Conservation (phyloP, 2,888 invertebrate species). For the Cantharis rustica region DNA sequence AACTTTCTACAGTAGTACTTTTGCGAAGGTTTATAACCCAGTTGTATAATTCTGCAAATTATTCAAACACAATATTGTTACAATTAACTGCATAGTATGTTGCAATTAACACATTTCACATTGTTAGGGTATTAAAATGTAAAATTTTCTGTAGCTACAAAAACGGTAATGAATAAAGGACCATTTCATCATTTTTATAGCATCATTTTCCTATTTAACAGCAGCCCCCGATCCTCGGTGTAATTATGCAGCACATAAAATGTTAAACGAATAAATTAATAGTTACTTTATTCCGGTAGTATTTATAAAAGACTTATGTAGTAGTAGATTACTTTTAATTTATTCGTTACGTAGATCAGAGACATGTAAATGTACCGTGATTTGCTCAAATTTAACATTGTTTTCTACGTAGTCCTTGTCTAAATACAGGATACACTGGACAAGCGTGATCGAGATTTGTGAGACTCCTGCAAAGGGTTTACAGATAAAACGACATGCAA, state of each 20-base stretch:
- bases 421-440: constrained; percentile 46
- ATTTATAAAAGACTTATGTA: constrained; percentile 43
- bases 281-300: constrained; percentile 45
- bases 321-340: constrained; percentile 46
- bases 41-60: neutral
- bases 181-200: constrained; percentile 43
- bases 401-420: constrained; percentile 47
- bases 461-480: constrained; percentile 27
- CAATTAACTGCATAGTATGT: constrained; percentile 9
- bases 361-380: constrained; percentile 44
- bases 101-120: constrained; percentile 20
- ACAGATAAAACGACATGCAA: constrained; percentile 21
- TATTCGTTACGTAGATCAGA: constrained; percentile 41
- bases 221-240: constrained; percentile 40
- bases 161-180: constrained; percentile 41
- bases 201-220: constrained; percentile 37
- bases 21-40: neutral
- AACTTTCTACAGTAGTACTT: neutral
- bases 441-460: constrained; percentile 46
- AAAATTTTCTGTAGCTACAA: constrained; percentile 19
- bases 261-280: constrained; percentile 47
- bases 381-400: constrained; percentile 49
- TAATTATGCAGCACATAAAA: constrained; percentile 45
- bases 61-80: neutral
- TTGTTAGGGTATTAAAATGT: constrained; percentile 21